phyloP scores from a whole-genome alignment of 30 jellyfish, hydroid and myxozoan genomes.

The Aurelia coerulea region DNA sequence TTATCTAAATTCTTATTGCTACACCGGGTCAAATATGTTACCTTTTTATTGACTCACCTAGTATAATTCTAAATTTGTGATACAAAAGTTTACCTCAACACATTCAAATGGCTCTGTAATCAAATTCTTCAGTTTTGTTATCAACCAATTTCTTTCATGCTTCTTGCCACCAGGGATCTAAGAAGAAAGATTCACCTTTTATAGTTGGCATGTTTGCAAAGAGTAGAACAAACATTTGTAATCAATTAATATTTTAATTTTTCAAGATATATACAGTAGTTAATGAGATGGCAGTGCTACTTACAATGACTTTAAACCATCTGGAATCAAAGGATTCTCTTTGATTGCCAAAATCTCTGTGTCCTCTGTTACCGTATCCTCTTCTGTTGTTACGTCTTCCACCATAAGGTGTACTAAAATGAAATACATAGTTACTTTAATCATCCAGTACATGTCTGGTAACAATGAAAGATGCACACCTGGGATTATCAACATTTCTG shows the following conservation, averaged over 20 bases:
- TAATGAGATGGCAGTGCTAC: background rate
- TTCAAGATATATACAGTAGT: no score
- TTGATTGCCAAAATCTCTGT: slow-evolving; percentile 4
- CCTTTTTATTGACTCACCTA: no score
- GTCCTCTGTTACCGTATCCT: background rate
- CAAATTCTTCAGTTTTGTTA: slow-evolving; percentile 33
- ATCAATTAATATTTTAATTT: background rate
- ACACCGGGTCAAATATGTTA: no score
- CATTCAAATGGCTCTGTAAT: slow-evolving; percentile 61
- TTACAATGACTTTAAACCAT: slow-evolving; percentile 60
- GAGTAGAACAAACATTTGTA: background rate
- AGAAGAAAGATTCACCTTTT: background rate
- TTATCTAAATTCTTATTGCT: no score
- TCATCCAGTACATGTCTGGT: background rate
- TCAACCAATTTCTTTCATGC: slow-evolving; percentile 76
- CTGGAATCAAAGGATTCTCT: slow-evolving; percentile 33
- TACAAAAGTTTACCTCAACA: slow-evolving; percentile 35
- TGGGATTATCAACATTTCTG: background rate
- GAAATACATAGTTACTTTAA: background rate
- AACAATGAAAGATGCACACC: no score
- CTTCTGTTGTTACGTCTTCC: slow-evolving; percentile 24
- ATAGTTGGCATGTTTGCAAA: background rate
- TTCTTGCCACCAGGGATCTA: slow-evolving; percentile 79
- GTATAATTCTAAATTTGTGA: no score
- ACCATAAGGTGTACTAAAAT: slow-evolving; percentile 58